These are phyloP conservation scores for Porites australiensis DNA, from an alignment of 64 coral and sea anemone species.

Conservation along the genomic window DNA sequence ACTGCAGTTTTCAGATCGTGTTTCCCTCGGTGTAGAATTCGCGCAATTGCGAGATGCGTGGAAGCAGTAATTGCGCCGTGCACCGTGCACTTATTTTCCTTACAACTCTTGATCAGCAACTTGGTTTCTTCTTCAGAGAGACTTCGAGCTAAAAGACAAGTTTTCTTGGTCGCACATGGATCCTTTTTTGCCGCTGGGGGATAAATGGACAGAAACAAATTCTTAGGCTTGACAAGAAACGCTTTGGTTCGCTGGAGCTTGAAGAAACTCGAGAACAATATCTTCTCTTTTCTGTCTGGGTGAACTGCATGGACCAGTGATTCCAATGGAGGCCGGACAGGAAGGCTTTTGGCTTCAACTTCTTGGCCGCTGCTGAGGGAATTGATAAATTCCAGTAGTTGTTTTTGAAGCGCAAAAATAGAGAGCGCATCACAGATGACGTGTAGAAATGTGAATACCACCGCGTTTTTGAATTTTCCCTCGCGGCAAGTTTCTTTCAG, in stretches of 20 bases:
- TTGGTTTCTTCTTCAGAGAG: constrained; percentile 56
- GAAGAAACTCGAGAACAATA: constrained; percentile 62
- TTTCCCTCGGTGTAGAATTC: constrained; percentile 54
- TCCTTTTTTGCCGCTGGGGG: constrained; percentile 53
- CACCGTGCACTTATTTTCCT: constrained; percentile 59
- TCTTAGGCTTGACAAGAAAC: constrained; percentile 52
- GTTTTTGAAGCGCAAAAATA: constrained; percentile 35
- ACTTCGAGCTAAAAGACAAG: constrained; percentile 39
- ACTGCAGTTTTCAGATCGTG: constrained; percentile 7
- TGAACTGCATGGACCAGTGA: neutral
- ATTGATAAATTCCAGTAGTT: constrained; percentile 15
- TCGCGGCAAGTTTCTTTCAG: constrained; percentile 46
- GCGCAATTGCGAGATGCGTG: constrained; percentile 52
- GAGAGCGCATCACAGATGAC: constrained; percentile 60
- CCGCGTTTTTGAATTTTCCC: constrained; percentile 36
- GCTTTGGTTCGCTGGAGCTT: constrained; percentile 35
- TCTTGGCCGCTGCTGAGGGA: constrained; percentile 20
- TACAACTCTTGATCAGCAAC: constrained; percentile 49
- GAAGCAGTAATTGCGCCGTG: constrained; percentile 56
- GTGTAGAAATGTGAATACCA: constrained; percentile 64
- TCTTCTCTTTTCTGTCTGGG: constrained; percentile 26
- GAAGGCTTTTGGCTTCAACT: constrained; percentile 38
- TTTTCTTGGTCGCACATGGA: constrained; percentile 52
- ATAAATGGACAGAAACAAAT: constrained; percentile 58
- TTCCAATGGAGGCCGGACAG: constrained; percentile 37